Evolutionary conservation across 2,888 invertebrate genomes (phyloP).

Genomic region (Prenolepis imparis): DNA sequence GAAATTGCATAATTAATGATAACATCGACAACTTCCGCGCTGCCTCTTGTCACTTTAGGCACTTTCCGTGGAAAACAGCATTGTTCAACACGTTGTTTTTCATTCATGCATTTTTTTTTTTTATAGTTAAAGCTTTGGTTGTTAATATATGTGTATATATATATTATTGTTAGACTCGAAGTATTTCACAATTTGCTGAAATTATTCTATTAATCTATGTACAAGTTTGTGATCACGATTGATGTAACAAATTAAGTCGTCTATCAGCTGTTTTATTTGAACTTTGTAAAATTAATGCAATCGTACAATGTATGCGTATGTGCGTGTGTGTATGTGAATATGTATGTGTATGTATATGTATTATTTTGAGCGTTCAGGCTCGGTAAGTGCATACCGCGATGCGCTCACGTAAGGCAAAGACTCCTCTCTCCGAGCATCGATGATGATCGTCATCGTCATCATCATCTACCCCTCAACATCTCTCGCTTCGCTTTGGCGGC

Average conservation of each 20-base stretch:
- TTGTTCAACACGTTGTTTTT: slow-evolving; percentile 61
- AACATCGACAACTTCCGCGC: slow-evolving; percentile 65
- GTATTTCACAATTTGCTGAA: slow-evolving; percentile 44
- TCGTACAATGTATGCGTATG: neutral
- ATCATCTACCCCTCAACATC: slow-evolving; percentile 9
- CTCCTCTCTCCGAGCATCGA: slow-evolving; percentile 42
- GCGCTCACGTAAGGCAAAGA: slow-evolving; percentile 61
- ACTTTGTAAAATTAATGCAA: slow-evolving; percentile 55
- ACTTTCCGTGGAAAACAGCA: slow-evolving; percentile 76
- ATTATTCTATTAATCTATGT: slow-evolving; percentile 53
- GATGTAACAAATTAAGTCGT: slow-evolving; percentile 51
- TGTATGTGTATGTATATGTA: neutral
- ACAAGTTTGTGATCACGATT: slow-evolving; percentile 54
- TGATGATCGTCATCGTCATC: neutral
- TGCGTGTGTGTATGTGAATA: neutral
- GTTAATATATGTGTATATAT: slow-evolving; percentile 57
- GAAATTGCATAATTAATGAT: slow-evolving; percentile 75
- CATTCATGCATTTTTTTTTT: slow-evolving; percentile 42
- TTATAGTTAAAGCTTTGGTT: slow-evolving; percentile 73
- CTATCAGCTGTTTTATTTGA: slow-evolving; percentile 48
- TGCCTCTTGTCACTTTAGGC: slow-evolving; percentile 77
- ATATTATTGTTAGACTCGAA: slow-evolving; percentile 56
- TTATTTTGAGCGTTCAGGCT: slow-evolving; percentile 51
- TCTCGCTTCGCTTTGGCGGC: slow-evolving; percentile 7
- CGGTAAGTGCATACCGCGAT: slow-evolving; percentile 48